Percentiles rank a stretch among this genome's conserved stretches.
Evolutionary conservation across 2,113 vertebrate genomes (phyloP).

Genomic region (Nyctibius bracteatus): DNA sequence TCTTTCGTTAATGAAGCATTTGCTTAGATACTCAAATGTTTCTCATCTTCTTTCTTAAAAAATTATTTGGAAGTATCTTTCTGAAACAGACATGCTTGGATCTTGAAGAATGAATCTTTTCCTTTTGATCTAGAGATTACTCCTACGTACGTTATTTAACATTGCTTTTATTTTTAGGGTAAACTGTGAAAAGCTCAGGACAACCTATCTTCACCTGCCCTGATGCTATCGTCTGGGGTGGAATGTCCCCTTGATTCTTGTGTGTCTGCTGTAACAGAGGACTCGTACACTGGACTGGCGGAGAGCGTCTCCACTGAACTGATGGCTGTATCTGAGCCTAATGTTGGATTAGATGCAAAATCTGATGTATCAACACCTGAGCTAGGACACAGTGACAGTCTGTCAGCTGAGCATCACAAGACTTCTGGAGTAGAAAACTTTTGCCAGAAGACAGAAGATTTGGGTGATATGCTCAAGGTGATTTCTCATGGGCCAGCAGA

Average conservation of each 20-base stretch:
- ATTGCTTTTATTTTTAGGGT: slow-evolving; percentile 15
- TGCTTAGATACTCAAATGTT: neutral
- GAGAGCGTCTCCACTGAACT: slow-evolving; percentile 18
- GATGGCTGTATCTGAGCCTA: slow-evolving; percentile 16
- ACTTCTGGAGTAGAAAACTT: neutral
- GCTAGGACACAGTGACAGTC: neutral
- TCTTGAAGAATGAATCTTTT: neutral
- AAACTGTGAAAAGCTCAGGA: slow-evolving; percentile 27
- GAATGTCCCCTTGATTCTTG: slow-evolving; percentile 42
- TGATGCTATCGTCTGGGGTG: slow-evolving; percentile 70
- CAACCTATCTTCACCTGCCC: neutral
- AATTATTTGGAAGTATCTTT: neutral
- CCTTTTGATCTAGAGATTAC: neutral
- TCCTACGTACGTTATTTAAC: rapidly evolving
- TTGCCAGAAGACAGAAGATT: neutral
- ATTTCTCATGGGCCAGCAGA: neutral
- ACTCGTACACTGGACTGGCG: slow-evolving; percentile 31
- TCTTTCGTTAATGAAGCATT: neutral
- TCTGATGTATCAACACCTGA: neutral
- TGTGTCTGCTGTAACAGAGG: slow-evolving; percentile 40
- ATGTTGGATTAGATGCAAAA: slow-evolving; percentile 5
- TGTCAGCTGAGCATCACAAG: neutral
- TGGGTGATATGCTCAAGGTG: neutral
- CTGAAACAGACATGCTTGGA: neutral
- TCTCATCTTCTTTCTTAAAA: neutral